Conservation (phyloP, 2,113 vertebrate species). For the Willisornis vidua region DNA sequence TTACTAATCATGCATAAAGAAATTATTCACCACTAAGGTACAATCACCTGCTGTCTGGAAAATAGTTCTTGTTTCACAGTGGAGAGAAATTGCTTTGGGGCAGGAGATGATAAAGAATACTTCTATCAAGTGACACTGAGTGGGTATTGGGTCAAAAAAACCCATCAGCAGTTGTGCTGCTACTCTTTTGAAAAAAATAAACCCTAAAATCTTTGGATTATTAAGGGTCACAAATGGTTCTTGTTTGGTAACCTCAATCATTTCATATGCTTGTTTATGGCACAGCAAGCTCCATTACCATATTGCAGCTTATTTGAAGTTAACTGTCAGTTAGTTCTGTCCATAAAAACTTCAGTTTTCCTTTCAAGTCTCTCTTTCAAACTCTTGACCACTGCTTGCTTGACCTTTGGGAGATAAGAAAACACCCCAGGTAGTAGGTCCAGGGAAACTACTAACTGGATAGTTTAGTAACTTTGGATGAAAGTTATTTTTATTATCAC, state of each 20-base stretch:
- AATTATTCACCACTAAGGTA: slow-evolving; percentile 21
- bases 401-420: not conserved
- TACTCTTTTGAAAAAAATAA: not conserved
- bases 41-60: slow-evolving; percentile 19
- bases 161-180: not conserved
- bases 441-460: not conserved
- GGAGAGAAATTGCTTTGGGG: not conserved
- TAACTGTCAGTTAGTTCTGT: not conserved
- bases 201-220: not conserved
- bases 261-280: not conserved
- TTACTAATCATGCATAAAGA: not conserved
- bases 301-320: not conserved
- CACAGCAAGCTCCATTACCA: not conserved
- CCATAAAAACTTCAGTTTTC: not conserved
- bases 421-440: not conserved
- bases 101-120: not conserved
- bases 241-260: not conserved
- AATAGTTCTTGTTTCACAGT: not conserved
- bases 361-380: not conserved
- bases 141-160: not conserved
- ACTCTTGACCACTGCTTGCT: not conserved
- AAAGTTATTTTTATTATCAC: not conserved
- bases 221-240: not conserved
- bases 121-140: not conserved
- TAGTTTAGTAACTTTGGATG: not conserved